Evolutionary conservation across 2,888 invertebrate species (phyloP).

Genomic region (Diarsia mendica): DNA sequence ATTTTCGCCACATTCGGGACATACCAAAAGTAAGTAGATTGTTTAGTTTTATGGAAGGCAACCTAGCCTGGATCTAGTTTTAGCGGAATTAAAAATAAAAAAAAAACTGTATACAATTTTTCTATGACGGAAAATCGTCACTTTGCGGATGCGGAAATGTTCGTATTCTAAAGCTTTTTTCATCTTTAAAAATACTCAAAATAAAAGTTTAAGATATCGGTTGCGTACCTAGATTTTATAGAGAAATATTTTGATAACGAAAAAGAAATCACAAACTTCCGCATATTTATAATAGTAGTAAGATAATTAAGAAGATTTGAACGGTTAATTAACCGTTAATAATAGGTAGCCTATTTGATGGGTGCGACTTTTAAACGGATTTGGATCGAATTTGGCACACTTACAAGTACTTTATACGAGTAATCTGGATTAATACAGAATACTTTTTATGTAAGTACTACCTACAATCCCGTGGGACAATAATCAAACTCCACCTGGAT

Average conservation of each 20-base stretch:
- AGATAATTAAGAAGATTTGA: too few relatives aligned
- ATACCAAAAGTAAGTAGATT: conserved; percentile 19
- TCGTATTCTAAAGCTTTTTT: neutral
- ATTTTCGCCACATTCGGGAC: neutral
- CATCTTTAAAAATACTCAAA: neutral
- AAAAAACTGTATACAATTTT: neutral
- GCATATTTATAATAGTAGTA: too few relatives aligned
- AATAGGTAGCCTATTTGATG: too few relatives aligned
- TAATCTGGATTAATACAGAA: neutral
- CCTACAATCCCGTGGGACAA: neutral
- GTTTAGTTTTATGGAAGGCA: neutral
- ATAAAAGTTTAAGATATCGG: too few relatives aligned
- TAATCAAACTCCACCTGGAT: neutral
- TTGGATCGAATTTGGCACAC: too few relatives aligned
- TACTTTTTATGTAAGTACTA: too few relatives aligned
- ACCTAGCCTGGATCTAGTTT: neutral
- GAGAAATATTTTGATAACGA: neutral
- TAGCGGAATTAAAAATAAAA: neutral
- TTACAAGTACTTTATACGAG: too few relatives aligned
- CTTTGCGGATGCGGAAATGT: too few relatives aligned
- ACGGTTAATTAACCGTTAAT: too few relatives aligned
- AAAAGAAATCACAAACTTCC: too few relatives aligned
- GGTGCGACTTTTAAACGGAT: neutral
- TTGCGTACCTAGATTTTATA: neutral
- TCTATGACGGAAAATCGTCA: neutral